phyloP scores from a whole-genome alignment of 30 jellyfish, hydroid and myxozoan species.

The Hydractinia symbiolongicarpus region DNA sequence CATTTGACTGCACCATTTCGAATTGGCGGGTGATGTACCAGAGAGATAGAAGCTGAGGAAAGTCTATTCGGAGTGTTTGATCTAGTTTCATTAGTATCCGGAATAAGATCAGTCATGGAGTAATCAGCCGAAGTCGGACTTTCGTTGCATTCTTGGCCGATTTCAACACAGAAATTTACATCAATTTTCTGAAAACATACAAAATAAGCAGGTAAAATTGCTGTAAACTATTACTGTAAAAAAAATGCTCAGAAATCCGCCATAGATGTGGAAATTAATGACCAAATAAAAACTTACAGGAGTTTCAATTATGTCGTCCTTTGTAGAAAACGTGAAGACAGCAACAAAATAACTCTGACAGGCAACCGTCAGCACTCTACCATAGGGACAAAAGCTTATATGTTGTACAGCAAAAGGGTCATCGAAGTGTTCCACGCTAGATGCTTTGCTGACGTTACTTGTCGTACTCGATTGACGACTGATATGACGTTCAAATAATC shows the following conservation, averaged over 20 bases:
- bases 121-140: conserved; percentile 48
- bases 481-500: conserved; percentile 35
- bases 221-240: background rate
- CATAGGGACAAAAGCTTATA: conserved; percentile 45
- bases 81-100: conserved; percentile 5
- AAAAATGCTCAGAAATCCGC: background rate
- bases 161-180: conserved; percentile 70
- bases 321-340: conserved; percentile 49
- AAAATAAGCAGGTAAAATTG: background rate
- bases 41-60: conserved; percentile 23
- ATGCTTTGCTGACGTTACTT: conserved; percentile 69
- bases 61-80: conserved; percentile 13
- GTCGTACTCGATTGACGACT: conserved; percentile 48
- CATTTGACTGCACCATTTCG: conserved; percentile 48
- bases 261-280: no score
- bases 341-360: conserved; percentile 61
- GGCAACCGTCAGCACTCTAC: conserved; percentile 67
- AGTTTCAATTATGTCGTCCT: conserved; percentile 63
- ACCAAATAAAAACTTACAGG: conserved; percentile 35
- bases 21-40: conserved; percentile 37
- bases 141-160: conserved; percentile 69
- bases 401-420: conserved; percentile 89
- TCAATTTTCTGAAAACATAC: conserved; percentile 61
- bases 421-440: conserved; percentile 54
- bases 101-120: conserved; percentile 1